A percentile compares a stretch with the other conserved stretches of the same genome.
Conservation (phyloP, 2,113 vertebrate genomes). For the Emydura subglobosa region DNA sequence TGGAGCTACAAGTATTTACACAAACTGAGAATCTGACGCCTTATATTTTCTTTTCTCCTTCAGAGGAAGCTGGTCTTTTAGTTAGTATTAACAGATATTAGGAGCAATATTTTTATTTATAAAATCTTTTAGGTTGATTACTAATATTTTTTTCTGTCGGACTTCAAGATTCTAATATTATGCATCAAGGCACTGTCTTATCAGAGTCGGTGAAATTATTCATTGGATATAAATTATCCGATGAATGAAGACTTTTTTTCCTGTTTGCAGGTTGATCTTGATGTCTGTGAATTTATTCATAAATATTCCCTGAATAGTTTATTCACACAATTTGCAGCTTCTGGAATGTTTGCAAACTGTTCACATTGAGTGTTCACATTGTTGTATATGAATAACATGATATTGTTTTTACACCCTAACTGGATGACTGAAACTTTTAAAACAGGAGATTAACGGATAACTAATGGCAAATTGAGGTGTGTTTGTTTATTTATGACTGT, state of each 20-base stretch:
- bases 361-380: neutral
- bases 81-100: neutral
- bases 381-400: neutral
- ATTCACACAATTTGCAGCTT: neutral
- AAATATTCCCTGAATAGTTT: neutral
- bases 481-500: neutral
- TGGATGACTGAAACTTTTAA: neutral
- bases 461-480: fast-evolving
- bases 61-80: neutral
- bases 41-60: neutral
- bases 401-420: neutral
- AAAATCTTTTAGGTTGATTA: neutral
- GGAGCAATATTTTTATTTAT: neutral
- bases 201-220: neutral
- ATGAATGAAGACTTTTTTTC: neutral
- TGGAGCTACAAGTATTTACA: neutral
- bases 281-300: fast-evolving
- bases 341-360: neutral
- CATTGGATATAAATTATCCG: neutral
- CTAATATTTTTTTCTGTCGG: neutral
- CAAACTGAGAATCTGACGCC: neutral
- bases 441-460: neutral
- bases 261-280: neutral
- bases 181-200: neutral
- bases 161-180: neutral